Conservation (phyloP, 2,113 vertebrate genomes). For the Nanger granti region DNA sequence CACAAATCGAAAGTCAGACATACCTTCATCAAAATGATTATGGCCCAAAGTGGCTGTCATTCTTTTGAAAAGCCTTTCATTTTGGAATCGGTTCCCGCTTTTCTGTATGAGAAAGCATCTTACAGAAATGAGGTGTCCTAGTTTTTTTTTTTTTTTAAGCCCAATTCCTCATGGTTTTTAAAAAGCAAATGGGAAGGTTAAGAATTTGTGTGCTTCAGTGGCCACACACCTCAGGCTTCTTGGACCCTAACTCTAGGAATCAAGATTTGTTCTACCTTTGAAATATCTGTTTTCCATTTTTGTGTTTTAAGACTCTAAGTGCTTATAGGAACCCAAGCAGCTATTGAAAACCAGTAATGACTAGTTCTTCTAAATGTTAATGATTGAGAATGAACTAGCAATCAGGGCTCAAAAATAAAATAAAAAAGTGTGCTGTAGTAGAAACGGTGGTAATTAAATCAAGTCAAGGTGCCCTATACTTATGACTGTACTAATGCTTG, state of each 20-base stretch:
- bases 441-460: constrained; percentile 71
- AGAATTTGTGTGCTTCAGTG: constrained; percentile 48
- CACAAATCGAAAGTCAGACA: constrained; percentile 49
- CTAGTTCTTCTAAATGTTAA: constrained; percentile 70
- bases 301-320: constrained; percentile 54
- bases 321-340: constrained; percentile 59
- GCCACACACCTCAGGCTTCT: constrained; percentile 34
- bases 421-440: constrained; percentile 59
- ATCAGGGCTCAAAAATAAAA: constrained; percentile 69
- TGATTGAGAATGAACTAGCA: constrained; percentile 70
- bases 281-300: constrained; percentile 54
- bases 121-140: constrained; percentile 59
- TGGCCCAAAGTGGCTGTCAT: constrained; percentile 55
- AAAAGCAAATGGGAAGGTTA: constrained; percentile 69
- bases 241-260: constrained; percentile 19
- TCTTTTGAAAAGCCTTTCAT: constrained; percentile 50
- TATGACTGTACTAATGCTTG: constrained; percentile 56
- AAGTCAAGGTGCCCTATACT: constrained; percentile 65
- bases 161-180: constrained; percentile 54
- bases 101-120: constrained; percentile 56
- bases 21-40: constrained; percentile 44
- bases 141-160: background rate
- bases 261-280: constrained; percentile 55
- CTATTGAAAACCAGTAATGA: constrained; percentile 68
- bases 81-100: constrained; percentile 49